Evolutionary conservation across 1,140 invertebrate species (phyloP).

Genomic region (Drosophila albomicans): DNA sequence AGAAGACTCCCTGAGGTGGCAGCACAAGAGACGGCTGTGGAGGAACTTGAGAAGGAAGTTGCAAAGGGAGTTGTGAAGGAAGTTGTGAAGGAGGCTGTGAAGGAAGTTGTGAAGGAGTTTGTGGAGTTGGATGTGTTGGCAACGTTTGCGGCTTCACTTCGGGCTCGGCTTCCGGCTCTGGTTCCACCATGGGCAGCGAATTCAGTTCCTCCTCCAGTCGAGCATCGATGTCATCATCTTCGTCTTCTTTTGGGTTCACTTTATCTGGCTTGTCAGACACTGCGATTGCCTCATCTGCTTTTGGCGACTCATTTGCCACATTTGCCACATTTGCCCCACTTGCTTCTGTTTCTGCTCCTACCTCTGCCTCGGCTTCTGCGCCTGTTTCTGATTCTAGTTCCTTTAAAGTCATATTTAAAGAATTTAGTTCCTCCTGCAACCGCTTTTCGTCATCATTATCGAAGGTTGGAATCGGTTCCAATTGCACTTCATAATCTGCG

Average conservation of each 20-base stretch:
- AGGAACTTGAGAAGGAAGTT: too few species aligned
- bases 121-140: background rate
- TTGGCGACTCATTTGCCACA: background rate
- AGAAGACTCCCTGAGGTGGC: background rate
- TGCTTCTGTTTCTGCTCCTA: too few species aligned
- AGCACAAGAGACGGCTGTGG: background rate
- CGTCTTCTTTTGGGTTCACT: background rate
- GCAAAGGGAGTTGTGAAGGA: too few species aligned
- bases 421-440: background rate
- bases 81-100: too few species aligned
- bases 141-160: background rate
- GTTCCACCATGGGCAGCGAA: slow-evolving; percentile 50
- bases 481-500: background rate
- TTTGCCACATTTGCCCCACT: too few species aligned
- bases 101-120: background rate
- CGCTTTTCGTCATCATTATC: background rate
- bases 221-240: slow-evolving; percentile 51
- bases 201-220: slow-evolving; percentile 54
- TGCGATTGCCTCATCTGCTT: background rate
- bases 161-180: slow-evolving; percentile 7
- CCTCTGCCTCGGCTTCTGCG: too few species aligned
- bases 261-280: background rate
- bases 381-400: too few species aligned
- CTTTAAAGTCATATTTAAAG: too few species aligned
- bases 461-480: background rate